These are phyloP conservation scores for Popillia japonica DNA, from an alignment of 1,140 invertebrate genomes.

Conservation along the genomic window DNA sequence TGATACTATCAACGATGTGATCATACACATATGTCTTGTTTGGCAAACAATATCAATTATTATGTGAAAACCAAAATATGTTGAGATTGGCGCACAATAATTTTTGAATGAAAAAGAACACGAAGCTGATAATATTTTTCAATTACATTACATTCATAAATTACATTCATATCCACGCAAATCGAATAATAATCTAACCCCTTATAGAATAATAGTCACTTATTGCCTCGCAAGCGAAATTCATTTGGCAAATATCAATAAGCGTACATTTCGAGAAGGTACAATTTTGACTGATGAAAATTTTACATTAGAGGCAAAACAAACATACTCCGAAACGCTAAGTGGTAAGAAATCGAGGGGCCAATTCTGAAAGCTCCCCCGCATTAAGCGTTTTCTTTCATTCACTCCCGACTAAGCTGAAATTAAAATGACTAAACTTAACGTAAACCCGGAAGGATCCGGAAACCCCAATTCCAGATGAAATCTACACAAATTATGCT, in stretches of 20 bases:
- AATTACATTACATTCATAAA: too few relatives aligned
- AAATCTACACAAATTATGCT: conserved; percentile 34
- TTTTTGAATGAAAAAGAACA: too few relatives aligned
- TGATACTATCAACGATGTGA: too few relatives aligned
- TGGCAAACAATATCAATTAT: too few relatives aligned
- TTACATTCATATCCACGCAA: too few relatives aligned
- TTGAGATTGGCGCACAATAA: too few relatives aligned
- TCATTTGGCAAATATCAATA: conserved; percentile 4
- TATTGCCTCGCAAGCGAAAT: background rate
- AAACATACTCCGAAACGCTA: conserved; percentile 20
- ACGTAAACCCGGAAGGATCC: background rate
- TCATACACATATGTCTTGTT: too few relatives aligned
- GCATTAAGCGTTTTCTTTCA: background rate
- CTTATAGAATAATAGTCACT: too few relatives aligned
- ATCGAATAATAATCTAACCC: too few relatives aligned
- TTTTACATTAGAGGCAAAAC: conserved; percentile 27
- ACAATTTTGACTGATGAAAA: conserved; percentile 19
- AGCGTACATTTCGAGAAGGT: background rate
- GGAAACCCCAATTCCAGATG: conserved; percentile 16
- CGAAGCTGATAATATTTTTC: too few relatives aligned
- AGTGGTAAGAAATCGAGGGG: conserved; percentile 15
- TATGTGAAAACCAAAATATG: too few relatives aligned
- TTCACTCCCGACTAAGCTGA: background rate
- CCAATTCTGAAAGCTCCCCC: conserved; percentile 3
- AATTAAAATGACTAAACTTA: conserved; percentile 18